Evolutionary conservation across 2,797 vertebrate species (phyloP), one percentile per base, ranked within the genome.

Genomic region (Pseudochromis fuscus): DNA sequence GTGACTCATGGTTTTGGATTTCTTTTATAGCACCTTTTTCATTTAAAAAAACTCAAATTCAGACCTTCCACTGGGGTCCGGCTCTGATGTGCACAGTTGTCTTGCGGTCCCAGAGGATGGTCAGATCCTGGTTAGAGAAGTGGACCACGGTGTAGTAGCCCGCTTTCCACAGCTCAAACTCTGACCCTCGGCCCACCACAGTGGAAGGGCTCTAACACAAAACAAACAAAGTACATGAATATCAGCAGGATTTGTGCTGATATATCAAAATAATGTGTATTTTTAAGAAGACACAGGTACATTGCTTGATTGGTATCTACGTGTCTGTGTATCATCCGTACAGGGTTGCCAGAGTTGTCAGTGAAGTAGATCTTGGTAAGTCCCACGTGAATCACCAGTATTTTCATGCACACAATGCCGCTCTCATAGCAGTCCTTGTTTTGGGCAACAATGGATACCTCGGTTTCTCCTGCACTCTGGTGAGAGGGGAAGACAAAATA

Each of bases 381-480:
- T 60, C 96, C 96, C 91, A 98, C 91, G 52, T 97, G 95, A 90
- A 99, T 96, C 77, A 97, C 94, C 91, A 99, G 91, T 88, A 94
- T 95, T 93, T 98, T 99, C 55, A 97, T 98, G 81, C 98, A 99
- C 81, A 99, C 94, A 85, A 99, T 99, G 65, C 97, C 96, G 27
- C 97, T 99, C 91, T 99, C 97, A 91, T 98, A 99, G 92, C 98
- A 99, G 89, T 97, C 98, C 91, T 96, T 98, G 92, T 99, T 99
- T 91, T 98, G 96, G 66, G 96, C 91, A 79, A 97, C 96, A 90
- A 99, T 91, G 83, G 97, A 97, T 81, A 98, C 85, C 85, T 97
- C 97, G 21, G 93, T 93, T 72, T 95, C 95, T 86, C 95, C 96
- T 66, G 87, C 85, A 89, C 96, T 96, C 97, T 99, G 79, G 75